These are phyloP conservation scores for Cavia porcellus DNA, from an alignment of 2,113 vertebrate genomes.

Conservation along the genomic window DNA sequence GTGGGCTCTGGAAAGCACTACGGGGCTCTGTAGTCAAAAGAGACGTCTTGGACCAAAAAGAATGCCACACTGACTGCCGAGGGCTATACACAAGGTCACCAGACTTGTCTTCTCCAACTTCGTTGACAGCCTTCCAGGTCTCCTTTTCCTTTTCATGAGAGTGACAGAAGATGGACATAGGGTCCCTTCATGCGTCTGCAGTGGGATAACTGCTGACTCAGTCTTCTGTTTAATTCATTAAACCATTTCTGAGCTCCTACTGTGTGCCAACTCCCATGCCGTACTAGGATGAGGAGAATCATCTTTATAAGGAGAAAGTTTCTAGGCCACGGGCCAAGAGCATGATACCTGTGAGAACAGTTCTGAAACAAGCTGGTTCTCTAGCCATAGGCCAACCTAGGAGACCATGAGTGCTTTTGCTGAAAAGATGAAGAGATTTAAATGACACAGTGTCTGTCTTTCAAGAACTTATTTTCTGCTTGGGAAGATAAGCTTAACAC, in stretches of 20 bases:
- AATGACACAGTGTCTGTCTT: not conserved
- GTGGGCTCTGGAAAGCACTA: not conserved
- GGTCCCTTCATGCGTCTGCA: not conserved
- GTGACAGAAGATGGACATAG: not conserved
- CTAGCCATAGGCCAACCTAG: not conserved
- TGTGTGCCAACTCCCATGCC: not conserved
- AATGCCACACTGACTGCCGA: not conserved
- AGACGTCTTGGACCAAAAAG: not conserved
- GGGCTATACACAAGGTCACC: not conserved
- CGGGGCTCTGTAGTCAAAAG: conserved; percentile 6
- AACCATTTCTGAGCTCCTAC: conserved; percentile 13
- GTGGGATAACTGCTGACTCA: not conserved
- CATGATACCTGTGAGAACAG: conserved; percentile 13
- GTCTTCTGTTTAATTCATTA: conserved; percentile 12
- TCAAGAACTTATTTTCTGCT: conserved; percentile 27
- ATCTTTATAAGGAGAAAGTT: conserved; percentile 50
- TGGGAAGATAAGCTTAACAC: not conserved
- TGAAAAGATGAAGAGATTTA: not conserved
- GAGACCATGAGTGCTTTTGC: not conserved
- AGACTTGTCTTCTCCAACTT: conserved; percentile 21
- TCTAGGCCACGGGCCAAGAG: not conserved
- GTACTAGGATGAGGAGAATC: not conserved
- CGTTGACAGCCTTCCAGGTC: not conserved
- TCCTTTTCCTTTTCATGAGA: not conserved
- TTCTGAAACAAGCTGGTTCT: conserved; percentile 17